A percentile compares a stretch with the other conserved stretches of the same genome.
These are phyloP conservation scores for Ceramica pisi DNA, from an alignment of 2,888 invertebrate genomes.

Conservation along the genomic window DNA sequence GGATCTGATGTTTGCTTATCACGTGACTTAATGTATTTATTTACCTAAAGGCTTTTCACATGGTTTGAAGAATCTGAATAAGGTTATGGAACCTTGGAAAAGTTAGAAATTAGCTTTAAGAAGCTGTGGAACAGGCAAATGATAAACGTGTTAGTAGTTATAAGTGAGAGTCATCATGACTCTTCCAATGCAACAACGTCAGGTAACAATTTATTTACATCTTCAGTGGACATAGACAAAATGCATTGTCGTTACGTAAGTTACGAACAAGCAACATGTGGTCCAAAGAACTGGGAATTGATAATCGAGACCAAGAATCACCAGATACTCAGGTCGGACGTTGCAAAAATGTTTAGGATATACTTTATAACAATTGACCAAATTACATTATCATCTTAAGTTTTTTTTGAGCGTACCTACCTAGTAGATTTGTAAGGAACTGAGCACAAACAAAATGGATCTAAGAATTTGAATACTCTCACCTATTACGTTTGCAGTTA, in stretches of 20 bases:
- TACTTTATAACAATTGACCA: no score
- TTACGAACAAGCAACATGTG: background rate
- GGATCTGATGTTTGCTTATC: background rate
- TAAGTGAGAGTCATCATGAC: background rate
- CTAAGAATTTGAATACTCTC: background rate
- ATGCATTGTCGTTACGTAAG: no score
- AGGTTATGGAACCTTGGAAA: background rate
- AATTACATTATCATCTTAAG: no score
- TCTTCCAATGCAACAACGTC: background rate
- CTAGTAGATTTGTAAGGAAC: no score
- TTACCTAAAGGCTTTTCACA: background rate
- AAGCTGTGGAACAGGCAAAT: no score
- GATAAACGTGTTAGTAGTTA: background rate
- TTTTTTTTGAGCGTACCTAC: no score
- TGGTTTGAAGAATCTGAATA: background rate
- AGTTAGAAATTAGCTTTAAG: background rate
- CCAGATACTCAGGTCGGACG: no score
- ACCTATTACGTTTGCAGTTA: conserved; percentile 32
- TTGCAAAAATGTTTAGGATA: no score
- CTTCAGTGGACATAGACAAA: no score
- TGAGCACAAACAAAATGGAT: background rate
- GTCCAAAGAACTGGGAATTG: background rate
- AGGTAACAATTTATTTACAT: no score
- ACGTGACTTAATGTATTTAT: background rate
- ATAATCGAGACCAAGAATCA: background rate